Evolutionary conservation across 2,797 vertebrate species (phyloP).

Genomic region (Crenichthys baileyi): DNA sequence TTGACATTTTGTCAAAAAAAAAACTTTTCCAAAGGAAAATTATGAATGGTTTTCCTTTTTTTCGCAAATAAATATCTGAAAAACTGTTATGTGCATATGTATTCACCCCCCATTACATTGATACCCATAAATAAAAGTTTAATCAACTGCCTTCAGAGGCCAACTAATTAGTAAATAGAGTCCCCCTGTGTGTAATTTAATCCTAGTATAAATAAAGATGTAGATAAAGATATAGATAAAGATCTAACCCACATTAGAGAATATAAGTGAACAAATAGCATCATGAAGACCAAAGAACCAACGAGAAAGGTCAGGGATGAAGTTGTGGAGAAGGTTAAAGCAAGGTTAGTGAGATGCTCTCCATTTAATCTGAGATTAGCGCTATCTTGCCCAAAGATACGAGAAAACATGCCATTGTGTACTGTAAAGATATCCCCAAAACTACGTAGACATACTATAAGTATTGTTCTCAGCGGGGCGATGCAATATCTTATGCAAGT

Average conservation of each 20-base stretch:
- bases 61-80: not conserved
- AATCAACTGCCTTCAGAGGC: not conserved
- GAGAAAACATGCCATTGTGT: not conserved
- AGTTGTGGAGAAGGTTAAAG: not conserved
- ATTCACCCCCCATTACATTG: not conserved
- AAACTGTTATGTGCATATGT: not conserved
- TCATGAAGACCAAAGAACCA: not conserved
- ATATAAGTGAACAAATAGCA: not conserved
- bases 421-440: not conserved
- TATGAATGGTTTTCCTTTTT: not conserved
- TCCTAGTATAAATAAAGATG: not conserved
- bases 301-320: not conserved
- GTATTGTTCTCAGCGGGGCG: not conserved
- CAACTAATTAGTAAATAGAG: not conserved
- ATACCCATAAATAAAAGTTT: not conserved
- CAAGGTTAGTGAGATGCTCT: not conserved
- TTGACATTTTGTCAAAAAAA: not conserved
- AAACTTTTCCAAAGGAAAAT: not conserved
- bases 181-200: not conserved
- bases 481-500: not conserved
- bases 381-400: not conserved
- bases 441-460: not conserved
- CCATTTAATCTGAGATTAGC: not conserved
- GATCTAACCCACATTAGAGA: not conserved
- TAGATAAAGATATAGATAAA: too few species aligned